Conservation (phyloP, 1,140 invertebrate genomes). For the Asobara japonica region DNA sequence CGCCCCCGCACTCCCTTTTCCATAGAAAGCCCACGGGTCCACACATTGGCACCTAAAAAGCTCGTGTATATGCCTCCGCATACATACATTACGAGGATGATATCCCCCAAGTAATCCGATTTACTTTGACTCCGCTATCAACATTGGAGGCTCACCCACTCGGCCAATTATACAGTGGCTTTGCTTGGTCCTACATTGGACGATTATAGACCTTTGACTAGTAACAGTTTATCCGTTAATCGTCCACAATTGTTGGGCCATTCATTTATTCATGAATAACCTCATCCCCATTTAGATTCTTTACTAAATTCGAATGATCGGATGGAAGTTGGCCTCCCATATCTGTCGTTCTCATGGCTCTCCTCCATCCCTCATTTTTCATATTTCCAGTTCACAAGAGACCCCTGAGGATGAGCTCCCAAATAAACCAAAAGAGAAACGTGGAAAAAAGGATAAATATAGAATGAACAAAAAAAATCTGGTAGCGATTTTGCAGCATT, state of each 20-base stretch:
- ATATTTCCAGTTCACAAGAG: slow-evolving; percentile 28
- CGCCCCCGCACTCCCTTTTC: background rate
- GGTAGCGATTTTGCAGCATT: slow-evolving; percentile 57
- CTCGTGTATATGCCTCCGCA: slow-evolving; percentile 47
- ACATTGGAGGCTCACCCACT: slow-evolving; percentile 54
- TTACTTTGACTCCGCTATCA: slow-evolving; percentile 66
- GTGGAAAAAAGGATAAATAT: slow-evolving; percentile 15
- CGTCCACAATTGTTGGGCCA: slow-evolving; percentile 12
- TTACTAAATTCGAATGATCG: too few species aligned
- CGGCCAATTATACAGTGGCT: slow-evolving; percentile 59
- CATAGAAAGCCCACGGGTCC: slow-evolving; percentile 44
- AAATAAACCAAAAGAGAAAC: background rate
- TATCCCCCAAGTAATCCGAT: slow-evolving; percentile 65
- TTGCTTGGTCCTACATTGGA: slow-evolving; percentile 43
- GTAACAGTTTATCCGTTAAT: slow-evolving; percentile 41
- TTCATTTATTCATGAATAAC: background rate
- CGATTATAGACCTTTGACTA: slow-evolving; percentile 50
- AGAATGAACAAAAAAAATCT: slow-evolving; percentile 38
- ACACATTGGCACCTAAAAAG: slow-evolving; percentile 23
- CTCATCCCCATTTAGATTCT: too few species aligned
- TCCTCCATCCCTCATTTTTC: slow-evolving; percentile 20
- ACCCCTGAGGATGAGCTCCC: background rate
- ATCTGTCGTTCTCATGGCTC: slow-evolving; percentile 23
- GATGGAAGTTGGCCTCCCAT: too few species aligned
- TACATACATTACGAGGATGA: slow-evolving; percentile 66